phyloP scores from a whole-genome alignment of 2,888 invertebrate species.

The Glyphotaelius pellucidus region DNA sequence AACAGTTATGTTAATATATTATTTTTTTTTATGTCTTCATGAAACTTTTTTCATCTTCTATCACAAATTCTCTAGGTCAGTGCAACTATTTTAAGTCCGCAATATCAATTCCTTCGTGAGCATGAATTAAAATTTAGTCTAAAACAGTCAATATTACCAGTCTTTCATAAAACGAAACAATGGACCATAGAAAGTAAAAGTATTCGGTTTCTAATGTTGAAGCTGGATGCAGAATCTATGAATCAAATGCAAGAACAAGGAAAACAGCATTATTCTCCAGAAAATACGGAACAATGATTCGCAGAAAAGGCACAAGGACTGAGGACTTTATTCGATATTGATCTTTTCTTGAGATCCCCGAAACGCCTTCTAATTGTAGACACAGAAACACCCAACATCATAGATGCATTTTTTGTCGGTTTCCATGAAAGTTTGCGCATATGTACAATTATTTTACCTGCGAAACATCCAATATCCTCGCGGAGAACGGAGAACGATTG shows the following conservation, averaged over 20 bases:
- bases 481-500: constrained; percentile 5
- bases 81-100: no score
- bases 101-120: no score
- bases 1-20: no score
- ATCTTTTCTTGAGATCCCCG: neutral
- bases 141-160: no score
- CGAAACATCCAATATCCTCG: constrained; percentile 42
- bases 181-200: constrained; percentile 20
- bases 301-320: neutral
- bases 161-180: neutral
- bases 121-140: no score
- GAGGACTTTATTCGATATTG: neutral
- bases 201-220: neutral
- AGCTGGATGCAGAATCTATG: neutral
- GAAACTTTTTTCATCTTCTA: no score
- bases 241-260: constrained; percentile 6
- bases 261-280: constrained; percentile 12
- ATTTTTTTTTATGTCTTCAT: no score
- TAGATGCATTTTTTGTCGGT: neutral
- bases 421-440: constrained; percentile 42
- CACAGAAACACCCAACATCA: constrained; percentile 6
- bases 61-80: no score
- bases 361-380: constrained; percentile 18
- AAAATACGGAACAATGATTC: constrained; percentile 26
- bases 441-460: constrained; percentile 40